These are phyloP conservation scores for Cheilosia impressa DNA, from an alignment of 2,888 invertebrate genomes.

Conservation along the genomic window DNA sequence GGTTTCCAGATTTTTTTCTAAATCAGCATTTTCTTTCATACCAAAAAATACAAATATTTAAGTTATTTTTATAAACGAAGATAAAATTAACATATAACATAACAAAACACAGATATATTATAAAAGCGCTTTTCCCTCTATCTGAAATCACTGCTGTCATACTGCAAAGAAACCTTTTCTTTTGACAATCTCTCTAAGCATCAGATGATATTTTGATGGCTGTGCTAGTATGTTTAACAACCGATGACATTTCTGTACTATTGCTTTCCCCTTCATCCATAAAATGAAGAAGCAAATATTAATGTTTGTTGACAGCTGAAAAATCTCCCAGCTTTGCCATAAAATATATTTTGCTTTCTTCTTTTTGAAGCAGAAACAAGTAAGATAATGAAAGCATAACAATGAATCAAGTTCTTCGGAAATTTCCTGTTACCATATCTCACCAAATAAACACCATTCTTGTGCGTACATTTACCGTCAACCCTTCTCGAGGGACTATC, in stretches of 20 bases:
- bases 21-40: too few species aligned
- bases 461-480: not conserved
- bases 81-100: too few species aligned
- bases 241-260: not conserved
- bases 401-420: constrained; percentile 44
- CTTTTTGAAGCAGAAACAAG: not conserved
- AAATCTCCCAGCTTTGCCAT: constrained; percentile 5
- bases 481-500: constrained; percentile 17
- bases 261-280: constrained; percentile 1
- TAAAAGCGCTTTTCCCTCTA: too few species aligned
- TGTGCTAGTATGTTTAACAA: not conserved
- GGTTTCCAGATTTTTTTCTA: too few species aligned
- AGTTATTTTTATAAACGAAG: too few species aligned
- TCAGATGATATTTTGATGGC: not conserved
- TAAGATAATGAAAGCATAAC: constrained; percentile 7
- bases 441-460: not conserved
- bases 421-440: constrained; percentile 26
- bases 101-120: too few species aligned
- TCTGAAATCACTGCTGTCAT: too few species aligned
- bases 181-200: not conserved
- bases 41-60: too few species aligned
- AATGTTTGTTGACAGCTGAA: constrained; percentile 28
- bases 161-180: too few species aligned
- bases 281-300: constrained; percentile 9
- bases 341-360: constrained; percentile 1